phyloP scores from a whole-genome alignment of 2,113 vertebrate genomes.

The Sprattus sprattus region DNA sequence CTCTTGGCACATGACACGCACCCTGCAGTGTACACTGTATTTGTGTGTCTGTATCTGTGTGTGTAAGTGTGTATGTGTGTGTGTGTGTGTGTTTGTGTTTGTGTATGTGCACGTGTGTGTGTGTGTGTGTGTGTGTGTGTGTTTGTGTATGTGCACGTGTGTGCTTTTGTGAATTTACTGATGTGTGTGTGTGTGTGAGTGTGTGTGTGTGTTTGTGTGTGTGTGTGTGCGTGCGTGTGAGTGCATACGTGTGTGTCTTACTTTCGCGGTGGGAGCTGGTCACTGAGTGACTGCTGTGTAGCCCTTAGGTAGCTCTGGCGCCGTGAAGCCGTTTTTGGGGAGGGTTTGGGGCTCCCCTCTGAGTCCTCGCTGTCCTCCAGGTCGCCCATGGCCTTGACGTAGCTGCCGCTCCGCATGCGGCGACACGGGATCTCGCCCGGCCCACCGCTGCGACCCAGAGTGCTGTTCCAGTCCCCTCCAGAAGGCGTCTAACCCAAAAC shows the following conservation, averaged over 20 bases:
- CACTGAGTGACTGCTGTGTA: slow-evolving; percentile 96
- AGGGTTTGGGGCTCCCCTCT: slow-evolving; percentile 92
- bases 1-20: not conserved
- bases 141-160: not conserved
- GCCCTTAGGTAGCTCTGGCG: slow-evolving; percentile 99
- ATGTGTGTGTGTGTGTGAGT: slow-evolving; percentile 26
- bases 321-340: slow-evolving; percentile 90
- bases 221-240: slow-evolving; percentile 3
- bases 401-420: slow-evolving; percentile 97
- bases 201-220: slow-evolving; percentile 28
- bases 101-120: not conserved
- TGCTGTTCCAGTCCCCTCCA: slow-evolving; percentile 86
- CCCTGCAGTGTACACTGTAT: not conserved
- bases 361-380: slow-evolving; percentile 95
- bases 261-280: slow-evolving; percentile 95
- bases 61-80: not conserved
- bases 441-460: slow-evolving; percentile 75
- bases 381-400: slow-evolving; percentile 98
- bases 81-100: not conserved
- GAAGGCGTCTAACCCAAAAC: slow-evolving; percentile 68
- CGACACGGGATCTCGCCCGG: slow-evolving; percentile 89
- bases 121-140: not conserved
- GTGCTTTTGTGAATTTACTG: not conserved
- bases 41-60: not conserved
- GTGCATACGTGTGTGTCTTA: slow-evolving; percentile 60